Percentiles rank a stretch among this genome's conserved stretches.
These are phyloP conservation scores for Oreochromis aureus DNA, from an alignment of 2,113 vertebrate species.

Conservation along the genomic window DNA sequence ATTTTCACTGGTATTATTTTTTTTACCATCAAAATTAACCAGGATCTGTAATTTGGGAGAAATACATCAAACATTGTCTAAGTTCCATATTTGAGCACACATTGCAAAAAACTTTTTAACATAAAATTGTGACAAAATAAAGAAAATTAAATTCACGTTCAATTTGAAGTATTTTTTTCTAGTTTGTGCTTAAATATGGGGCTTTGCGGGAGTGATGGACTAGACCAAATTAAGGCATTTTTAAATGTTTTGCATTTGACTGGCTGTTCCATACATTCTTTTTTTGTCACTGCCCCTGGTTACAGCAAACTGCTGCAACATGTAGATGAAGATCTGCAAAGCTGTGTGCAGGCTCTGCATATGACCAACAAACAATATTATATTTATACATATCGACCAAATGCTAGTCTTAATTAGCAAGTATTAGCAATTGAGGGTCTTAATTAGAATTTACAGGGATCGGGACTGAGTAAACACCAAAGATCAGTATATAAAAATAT, in stretches of 20 bases:
- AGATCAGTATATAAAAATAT: background rate
- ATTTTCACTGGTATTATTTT: background rate
- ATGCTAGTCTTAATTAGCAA: background rate
- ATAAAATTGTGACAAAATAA: background rate
- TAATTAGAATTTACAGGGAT: background rate
- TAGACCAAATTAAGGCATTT: background rate
- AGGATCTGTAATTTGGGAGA: background rate
- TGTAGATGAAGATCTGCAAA: background rate
- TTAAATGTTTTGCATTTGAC: background rate
- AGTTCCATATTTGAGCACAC: background rate
- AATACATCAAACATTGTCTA: background rate
- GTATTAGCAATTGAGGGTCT: rapidly evolving
- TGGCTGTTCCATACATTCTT: background rate
- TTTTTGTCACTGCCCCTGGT: background rate
- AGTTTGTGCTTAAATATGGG: background rate
- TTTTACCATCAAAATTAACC: background rate
- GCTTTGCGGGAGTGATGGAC: background rate
- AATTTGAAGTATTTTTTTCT: background rate
- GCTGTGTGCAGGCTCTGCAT: background rate
- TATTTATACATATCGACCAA: background rate
- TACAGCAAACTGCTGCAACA: background rate
- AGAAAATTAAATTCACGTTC: rapidly evolving
- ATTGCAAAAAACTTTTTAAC: background rate
- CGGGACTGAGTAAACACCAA: background rate
- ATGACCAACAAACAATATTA: background rate